phyloP scores from a whole-genome alignment of 2,888 invertebrate genomes.

The Heliothis peltigera region DNA sequence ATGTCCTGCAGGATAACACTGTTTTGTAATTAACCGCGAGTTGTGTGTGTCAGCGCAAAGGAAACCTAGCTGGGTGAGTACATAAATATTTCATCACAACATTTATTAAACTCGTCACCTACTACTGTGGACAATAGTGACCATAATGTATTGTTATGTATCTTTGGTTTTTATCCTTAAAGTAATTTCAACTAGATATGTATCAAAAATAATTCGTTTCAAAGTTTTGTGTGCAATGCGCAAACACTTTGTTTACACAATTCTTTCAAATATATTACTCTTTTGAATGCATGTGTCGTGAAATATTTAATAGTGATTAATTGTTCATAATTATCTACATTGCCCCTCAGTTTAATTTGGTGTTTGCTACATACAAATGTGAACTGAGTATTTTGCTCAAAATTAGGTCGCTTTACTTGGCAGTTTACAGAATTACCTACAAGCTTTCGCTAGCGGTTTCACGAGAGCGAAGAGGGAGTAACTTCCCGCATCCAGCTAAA shows the following conservation, averaged over 20 bases:
- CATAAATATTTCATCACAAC: constrained; percentile 70
- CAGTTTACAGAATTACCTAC: neutral
- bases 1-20: constrained; percentile 78
- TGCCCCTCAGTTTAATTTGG: too few species aligned
- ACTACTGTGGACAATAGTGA: constrained; percentile 30
- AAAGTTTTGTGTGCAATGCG: constrained; percentile 19
- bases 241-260: constrained; percentile 12
- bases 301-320: too few species aligned
- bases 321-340: neutral
- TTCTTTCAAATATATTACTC: constrained; percentile 3
- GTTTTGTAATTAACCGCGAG: constrained; percentile 80
- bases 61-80: constrained; percentile 75
- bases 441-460: too few species aligned
- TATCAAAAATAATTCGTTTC: constrained; percentile 27
- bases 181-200: constrained; percentile 10
- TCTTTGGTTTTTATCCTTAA: constrained; percentile 27
- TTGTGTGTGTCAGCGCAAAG: constrained; percentile 73
- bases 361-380: neutral
- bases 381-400: neutral
- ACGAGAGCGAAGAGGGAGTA: too few species aligned
- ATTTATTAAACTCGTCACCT: constrained; percentile 60
- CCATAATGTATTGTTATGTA: constrained; percentile 22
- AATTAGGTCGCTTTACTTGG: neutral
- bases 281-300: too few species aligned
- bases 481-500: too few species aligned